Conservation (phyloP, 2,888 invertebrate species). For the Aleiodes leptofemur region DNA sequence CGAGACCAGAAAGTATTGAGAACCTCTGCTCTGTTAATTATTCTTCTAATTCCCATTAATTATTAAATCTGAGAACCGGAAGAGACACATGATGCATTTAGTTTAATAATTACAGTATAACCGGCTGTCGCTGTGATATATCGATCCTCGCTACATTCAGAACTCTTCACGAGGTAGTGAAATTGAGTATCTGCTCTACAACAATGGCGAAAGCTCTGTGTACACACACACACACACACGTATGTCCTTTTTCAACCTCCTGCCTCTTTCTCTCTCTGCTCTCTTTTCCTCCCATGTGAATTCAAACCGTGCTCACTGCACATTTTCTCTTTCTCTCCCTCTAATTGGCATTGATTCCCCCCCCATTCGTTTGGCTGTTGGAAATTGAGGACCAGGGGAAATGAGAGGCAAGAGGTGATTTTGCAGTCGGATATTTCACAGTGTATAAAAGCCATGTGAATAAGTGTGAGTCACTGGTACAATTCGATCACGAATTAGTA, state of each 20-base stretch:
- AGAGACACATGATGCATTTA: not conserved
- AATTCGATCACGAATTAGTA: slow-evolving; percentile 34
- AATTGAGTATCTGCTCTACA: slow-evolving; percentile 66
- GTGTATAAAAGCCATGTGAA: slow-evolving; percentile 17
- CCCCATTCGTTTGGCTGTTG: not conserved
- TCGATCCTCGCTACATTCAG: slow-evolving; percentile 67
- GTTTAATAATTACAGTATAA: not conserved
- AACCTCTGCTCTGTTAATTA: no score
- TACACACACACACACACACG: slow-evolving; percentile 59
- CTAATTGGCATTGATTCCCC: slow-evolving; percentile 25
- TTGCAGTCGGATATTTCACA: slow-evolving; percentile 6
- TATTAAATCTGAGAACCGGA: not conserved
- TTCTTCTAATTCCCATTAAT: no score
- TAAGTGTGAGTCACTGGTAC: slow-evolving; percentile 30
- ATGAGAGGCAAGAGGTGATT: slow-evolving; percentile 28
- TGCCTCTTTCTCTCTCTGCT: not conserved
- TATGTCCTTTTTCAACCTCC: slow-evolving; percentile 14
- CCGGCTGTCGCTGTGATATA: slow-evolving; percentile 64
- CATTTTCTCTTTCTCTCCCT: slow-evolving; percentile 17
- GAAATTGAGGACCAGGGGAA: not conserved
- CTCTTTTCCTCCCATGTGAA: not conserved
- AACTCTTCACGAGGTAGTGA: slow-evolving; percentile 67
- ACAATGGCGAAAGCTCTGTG: slow-evolving; percentile 63
- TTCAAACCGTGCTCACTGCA: slow-evolving; percentile 6
- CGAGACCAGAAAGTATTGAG: no score